Evolutionary conservation across 2,113 vertebrate genomes (phyloP).

Genomic region (Syrrhaptes paradoxus): DNA sequence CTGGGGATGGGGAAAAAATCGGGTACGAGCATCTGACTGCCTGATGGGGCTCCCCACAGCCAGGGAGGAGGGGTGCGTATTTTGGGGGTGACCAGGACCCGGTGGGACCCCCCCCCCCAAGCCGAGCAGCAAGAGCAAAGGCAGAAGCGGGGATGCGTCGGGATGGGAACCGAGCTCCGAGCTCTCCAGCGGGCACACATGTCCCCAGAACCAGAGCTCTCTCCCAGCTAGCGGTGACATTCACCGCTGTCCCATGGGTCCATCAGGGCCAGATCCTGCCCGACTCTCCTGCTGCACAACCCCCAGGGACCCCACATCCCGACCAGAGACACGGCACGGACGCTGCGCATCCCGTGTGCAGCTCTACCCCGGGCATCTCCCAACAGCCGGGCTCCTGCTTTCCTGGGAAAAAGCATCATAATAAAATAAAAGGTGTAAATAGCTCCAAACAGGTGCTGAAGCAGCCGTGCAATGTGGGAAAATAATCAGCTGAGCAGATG

Average conservation of each 20-base stretch:
- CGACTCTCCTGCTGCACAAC: neutral
- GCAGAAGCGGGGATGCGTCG: rapidly evolving
- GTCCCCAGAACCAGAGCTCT: neutral
- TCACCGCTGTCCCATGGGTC: neutral
- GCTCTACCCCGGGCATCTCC: neutral
- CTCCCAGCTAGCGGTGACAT: neutral
- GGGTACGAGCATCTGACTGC: rapidly evolving
- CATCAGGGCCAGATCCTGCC: neutral
- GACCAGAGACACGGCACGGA: neutral
- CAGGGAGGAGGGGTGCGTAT: rapidly evolving
- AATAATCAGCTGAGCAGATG: neutral
- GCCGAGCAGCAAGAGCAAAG: neutral
- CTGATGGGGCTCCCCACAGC: neutral
- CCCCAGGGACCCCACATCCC: too few relatives aligned
- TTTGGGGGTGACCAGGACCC: neutral
- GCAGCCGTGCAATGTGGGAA: neutral
- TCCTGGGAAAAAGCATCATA: neutral
- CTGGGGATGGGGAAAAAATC: neutral
- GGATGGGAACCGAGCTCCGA: rapidly evolving
- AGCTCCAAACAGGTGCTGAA: neutral
- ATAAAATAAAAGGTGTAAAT: neutral
- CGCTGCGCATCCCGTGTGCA: rapidly evolving
- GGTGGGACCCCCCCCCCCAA: neutral
- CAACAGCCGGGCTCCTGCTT: too few relatives aligned
- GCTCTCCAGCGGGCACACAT: rapidly evolving